Evolutionary conservation across 2,888 invertebrate species (phyloP).

Genomic region (Trichopria drosophilae): DNA sequence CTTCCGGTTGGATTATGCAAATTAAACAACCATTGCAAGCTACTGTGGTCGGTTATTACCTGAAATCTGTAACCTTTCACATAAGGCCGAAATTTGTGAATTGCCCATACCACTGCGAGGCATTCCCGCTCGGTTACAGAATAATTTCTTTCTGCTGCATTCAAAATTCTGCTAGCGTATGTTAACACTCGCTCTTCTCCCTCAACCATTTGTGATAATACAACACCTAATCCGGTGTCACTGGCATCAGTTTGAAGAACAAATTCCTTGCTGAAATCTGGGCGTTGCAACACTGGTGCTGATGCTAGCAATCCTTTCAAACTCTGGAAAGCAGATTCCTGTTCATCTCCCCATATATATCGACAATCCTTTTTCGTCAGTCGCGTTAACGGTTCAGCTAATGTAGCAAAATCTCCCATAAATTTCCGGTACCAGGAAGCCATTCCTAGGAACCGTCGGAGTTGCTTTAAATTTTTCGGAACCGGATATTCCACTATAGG

Average conservation of each 20-base stretch:
- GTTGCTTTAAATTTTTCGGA: conserved; percentile 34
- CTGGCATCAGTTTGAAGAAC: conserved; percentile 35
- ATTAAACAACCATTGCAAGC: conserved; percentile 36
- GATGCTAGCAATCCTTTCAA: conserved; percentile 15
- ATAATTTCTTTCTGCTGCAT: conserved; percentile 25
- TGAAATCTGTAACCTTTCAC: conserved; percentile 38
- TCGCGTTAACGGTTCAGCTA: conserved; percentile 31
- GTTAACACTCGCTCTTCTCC: conserved; percentile 29
- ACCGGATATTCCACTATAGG: conserved; percentile 33
- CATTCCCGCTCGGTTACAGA: conserved; percentile 36
- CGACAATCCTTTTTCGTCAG: not conserved
- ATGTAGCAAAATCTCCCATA: conserved; percentile 34
- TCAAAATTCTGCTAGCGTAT: conserved; percentile 29
- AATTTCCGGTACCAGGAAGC: conserved; percentile 45
- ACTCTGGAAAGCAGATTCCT: conserved; percentile 8
- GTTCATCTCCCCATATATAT: conserved; percentile 14
- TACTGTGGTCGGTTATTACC: conserved; percentile 40
- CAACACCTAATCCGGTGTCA: conserved; percentile 23
- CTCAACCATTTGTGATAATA: conserved; percentile 18
- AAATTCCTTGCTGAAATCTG: conserved; percentile 21
- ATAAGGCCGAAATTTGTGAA: conserved; percentile 37
- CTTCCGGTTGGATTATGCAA: conserved; percentile 30
- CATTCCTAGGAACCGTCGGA: conserved; percentile 44
- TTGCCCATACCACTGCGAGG: conserved; percentile 35
- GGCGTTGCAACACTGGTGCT: conserved; percentile 26